Base-by-base conservation (phyloP, 1,140 invertebrate genomes). In the Bombus waltoni region DNA sequence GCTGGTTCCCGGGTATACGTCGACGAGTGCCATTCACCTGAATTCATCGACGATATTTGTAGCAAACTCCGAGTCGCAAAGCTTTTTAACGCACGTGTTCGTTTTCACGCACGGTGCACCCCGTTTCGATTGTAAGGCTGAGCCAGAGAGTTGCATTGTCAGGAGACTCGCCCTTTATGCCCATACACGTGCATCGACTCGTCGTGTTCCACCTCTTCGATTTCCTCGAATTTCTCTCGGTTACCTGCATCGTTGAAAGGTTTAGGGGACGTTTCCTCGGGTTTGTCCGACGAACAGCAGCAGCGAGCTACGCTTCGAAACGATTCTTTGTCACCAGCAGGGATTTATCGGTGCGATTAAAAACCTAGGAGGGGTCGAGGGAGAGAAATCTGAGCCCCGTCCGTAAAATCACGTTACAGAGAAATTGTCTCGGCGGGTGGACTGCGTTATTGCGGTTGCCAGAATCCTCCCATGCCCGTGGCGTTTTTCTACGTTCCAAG, bases 131-230 rank as follows among this genome's bases (percentile, higher is more conserved):
- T 40, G 76, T 44, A 32, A 40, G 47, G 44, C 5, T 32, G 79
- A 62, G 25, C 47, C 47, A 13, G n/a, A 4, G 53, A 28, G 38
- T 57, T 74, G 70, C 65, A 89, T 89, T 89, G 88, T 89, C 79
- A 53, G 25, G n/a, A 79, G 72, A 66, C 38, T 40, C 32, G 71
- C 59, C 62, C 62, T 78, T 89, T 89, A 71, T 89, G 53, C 42
- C 71, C 2, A 42, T 35, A 40, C 73, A 83, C 62, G 62, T 53
- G 18, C 81, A 40, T 77, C 35, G 62, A 25, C 73, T 53, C 40
- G 40, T 38, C 22, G 8, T 62, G 32, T 13, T 15, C 44, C 35
- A 35, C 15, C 53, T 47, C 35, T 15, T 15, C 3, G 75, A 78
- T 53, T 53, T 53, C 18, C 47, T 53, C 47, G 81, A 72, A 66